These are phyloP conservation scores for Falco berigora DNA, from an alignment of 2,797 vertebrate species.

Conservation along the genomic window DNA sequence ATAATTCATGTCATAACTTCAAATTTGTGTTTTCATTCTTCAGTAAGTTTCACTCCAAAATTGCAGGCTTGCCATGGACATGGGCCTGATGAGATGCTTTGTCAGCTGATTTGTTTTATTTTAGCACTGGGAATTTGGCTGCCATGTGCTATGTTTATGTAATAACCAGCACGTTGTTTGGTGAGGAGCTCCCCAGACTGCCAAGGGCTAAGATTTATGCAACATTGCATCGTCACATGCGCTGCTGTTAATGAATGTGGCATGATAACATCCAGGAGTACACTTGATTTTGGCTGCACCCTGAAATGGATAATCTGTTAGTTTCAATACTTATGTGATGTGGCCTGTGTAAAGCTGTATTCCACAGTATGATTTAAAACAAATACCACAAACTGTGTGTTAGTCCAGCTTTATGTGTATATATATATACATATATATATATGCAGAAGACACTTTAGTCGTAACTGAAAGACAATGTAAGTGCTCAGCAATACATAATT, in stretches of 20 bases:
- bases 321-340: neutral
- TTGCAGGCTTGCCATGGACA: neutral
- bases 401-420: neutral
- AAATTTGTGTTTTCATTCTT: neutral
- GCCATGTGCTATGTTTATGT: neutral
- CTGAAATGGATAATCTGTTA: neutral
- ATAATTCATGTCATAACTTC: neutral
- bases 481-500: neutral
- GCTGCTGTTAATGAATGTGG: neutral
- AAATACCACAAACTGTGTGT: neutral
- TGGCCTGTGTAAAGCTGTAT: neutral
- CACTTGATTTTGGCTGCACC: neutral
- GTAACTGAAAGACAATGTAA: neutral
- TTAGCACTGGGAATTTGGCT: neutral
- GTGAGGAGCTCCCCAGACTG: neutral
- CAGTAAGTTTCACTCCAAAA: neutral
- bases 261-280: neutral
- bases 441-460: neutral
- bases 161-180: neutral
- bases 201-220: neutral
- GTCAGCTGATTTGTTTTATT: neutral
- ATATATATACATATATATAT: neutral
- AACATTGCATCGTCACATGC: neutral
- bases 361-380: neutral
- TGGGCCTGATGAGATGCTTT: neutral